phyloP scores from a whole-genome alignment of 2,888 invertebrate genomes.

The Julus scanicus region DNA sequence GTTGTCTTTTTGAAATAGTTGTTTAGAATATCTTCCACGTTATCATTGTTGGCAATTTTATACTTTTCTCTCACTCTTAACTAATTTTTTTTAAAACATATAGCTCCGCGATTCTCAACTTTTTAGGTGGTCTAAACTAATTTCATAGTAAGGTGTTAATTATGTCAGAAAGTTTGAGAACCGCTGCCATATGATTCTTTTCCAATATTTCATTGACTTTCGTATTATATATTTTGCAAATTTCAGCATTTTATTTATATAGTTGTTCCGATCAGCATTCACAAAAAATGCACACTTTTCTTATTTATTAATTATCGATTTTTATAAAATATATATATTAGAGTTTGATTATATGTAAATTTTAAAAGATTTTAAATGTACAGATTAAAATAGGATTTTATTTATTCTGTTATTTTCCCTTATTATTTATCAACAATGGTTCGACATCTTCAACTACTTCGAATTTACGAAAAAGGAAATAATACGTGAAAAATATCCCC shows the following conservation, averaged over 20 bases:
- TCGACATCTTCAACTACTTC: neutral
- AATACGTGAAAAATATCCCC: neutral
- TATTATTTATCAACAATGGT: neutral
- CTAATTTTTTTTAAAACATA: neutral
- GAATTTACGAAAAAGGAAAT: neutral
- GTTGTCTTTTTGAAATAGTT: neutral
- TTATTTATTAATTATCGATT: conserved; percentile 5
- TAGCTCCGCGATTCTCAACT: neutral
- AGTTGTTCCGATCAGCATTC: conserved; percentile 17
- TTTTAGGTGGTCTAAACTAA: too few relatives aligned
- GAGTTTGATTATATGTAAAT: neutral
- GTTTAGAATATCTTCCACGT: neutral
- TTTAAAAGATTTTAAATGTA: conserved; percentile 25
- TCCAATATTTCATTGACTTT: neutral
- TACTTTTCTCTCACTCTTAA: neutral
- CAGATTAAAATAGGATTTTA: conserved; percentile 33
- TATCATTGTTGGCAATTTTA: neutral
- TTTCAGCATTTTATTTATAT: neutral
- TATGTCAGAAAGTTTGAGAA: too few relatives aligned
- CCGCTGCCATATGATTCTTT: neutral
- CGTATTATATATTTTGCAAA: conserved; percentile 9
- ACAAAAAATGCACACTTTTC: conserved; percentile 11
- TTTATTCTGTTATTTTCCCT: neutral
- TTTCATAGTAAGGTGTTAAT: too few relatives aligned
- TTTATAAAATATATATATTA: neutral